Evolutionary conservation across 2,797 vertebrate species (phyloP).

Genomic region (Acanthiza pusilla): DNA sequence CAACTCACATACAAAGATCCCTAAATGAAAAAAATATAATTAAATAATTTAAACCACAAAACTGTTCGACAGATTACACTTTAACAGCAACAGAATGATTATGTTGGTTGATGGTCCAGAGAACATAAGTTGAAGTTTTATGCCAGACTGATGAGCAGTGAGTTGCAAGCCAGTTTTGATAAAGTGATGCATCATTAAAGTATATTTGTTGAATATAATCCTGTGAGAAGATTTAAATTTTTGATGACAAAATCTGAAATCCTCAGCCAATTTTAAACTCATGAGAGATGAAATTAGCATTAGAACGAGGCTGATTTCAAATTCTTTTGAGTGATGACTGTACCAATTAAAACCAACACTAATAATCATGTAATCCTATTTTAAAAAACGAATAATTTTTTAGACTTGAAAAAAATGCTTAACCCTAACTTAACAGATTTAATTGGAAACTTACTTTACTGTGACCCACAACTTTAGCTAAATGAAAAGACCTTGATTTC

Average conservation of each 20-base stretch:
- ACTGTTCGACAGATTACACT: neutral
- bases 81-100: neutral
- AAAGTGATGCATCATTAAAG: neutral
- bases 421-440: neutral
- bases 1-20: neutral
- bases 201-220: neutral
- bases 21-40: neutral
- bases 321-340: neutral
- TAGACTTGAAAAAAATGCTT: neutral
- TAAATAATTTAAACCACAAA: neutral
- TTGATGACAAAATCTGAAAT: neutral
- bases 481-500: neutral
- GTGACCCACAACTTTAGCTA: neutral
- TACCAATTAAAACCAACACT: neutral
- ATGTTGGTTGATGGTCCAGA: neutral
- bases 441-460: neutral
- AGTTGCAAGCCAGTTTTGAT: neutral
- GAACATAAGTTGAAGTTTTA: neutral
- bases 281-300: neutral
- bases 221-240: neutral
- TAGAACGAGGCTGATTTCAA: neutral
- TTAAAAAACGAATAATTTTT: accelerated
- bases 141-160: neutral
- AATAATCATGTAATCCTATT: neutral
- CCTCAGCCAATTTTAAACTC: neutral